phyloP scores from a whole-genome alignment of 2,888 invertebrate species.

The Spicauda simplicius region DNA sequence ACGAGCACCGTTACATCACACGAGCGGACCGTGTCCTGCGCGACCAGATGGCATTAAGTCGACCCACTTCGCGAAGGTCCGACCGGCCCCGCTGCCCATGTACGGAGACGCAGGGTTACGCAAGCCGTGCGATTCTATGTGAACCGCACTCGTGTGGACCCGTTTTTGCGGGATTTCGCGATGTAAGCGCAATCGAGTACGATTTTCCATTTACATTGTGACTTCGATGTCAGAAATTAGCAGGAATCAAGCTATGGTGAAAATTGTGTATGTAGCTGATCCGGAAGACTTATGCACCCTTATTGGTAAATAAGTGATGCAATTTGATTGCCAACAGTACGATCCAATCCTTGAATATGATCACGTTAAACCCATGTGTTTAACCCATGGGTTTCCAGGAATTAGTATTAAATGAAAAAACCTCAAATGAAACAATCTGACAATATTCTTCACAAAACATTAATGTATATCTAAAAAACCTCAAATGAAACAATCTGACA shows the following conservation, averaged over 20 bases:
- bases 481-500: no score
- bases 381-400: no score
- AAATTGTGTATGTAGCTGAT: background rate
- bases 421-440: no score
- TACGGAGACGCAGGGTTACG: conserved; percentile 75
- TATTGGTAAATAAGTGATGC: no score
- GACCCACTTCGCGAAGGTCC: conserved; percentile 81
- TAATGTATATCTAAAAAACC: no score
- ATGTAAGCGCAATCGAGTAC: conserved; percentile 12
- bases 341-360: no score
- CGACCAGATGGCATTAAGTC: conserved; percentile 77
- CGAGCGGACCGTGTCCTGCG: conserved; percentile 51
- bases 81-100: conserved; percentile 64
- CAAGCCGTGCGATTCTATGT: conserved; percentile 50
- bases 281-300: no score
- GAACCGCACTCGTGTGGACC: conserved; percentile 22
- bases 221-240: background rate
- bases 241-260: background rate
- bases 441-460: no score
- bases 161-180: conserved; percentile 17
- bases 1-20: conserved; percentile 63
- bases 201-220: conserved; percentile 7
- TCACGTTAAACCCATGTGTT: no score
- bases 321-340: no score
- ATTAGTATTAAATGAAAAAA: no score